Base-by-base conservation (phyloP, 2,113 vertebrate genomes). In the Sminthopsis crassicaudata region DNA sequence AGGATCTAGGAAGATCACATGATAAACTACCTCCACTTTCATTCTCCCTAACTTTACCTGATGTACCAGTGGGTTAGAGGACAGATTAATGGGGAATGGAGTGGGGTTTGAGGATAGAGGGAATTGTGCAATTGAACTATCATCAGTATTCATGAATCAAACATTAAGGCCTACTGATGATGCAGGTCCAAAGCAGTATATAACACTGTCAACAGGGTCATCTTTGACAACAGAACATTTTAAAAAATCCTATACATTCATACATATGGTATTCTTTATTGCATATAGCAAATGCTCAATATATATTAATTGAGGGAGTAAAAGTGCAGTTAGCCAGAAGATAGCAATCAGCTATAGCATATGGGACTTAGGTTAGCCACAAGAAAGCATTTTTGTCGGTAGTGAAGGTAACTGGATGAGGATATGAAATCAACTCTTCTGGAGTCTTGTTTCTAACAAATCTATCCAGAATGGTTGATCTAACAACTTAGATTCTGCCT, bases 141-240 rank as follows among this genome's bases (percentile, higher is more conserved):
- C 67, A 84, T 84, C 67, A 84, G n/a, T 84, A 84, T 42, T 84
- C 67, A 42, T 42, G n/a, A 42, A 42, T 84, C n/a, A 84, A 42
- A 84, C 67, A 84, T 84, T 84, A 84, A 84, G 67, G 67, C 67
- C n/a, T 84, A 84, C 67, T 84, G 67, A 84, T 84, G 67, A 84
- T 23, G n/a, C n/a, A 84, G 67, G 67, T 84, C 67, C 67, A 42
- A 84, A 2, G 67, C 67, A 84, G 67, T 42, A 84, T n/a, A 23
- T 84, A 84, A n/a, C n/a, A 84, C 36, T 84, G n/a, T 84, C 67
- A 42, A 42, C 2, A 42, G 67, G 67, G 67, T 16, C 19, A 42
- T 84, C 67, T 84, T 84, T 84, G 19, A 84, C 42, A 42, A 42
- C 14, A 76, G 67, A 76, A 76, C n/a, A 7, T n/a, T 42, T 23